Evolutionary conservation across 2,797 vertebrate species (phyloP).

Genomic region (Sebastes vulpes): DNA sequence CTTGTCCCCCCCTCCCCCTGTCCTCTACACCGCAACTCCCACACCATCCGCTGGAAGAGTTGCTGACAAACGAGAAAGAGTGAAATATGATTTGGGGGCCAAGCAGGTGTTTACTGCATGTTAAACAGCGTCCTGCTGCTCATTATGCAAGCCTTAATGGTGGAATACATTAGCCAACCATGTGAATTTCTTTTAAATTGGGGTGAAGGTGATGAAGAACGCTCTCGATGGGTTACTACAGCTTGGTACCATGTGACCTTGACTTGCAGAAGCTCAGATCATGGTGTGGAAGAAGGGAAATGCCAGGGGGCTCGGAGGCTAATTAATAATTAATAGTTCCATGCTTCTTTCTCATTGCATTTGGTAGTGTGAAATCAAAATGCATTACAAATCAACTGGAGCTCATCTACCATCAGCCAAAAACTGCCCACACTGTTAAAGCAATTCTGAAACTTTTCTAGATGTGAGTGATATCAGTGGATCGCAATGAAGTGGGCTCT

Average conservation of each 20-base stretch:
- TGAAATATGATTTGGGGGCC: slow-evolving; percentile 62
- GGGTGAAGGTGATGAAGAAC: slow-evolving; percentile 25
- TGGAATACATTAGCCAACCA: slow-evolving; percentile 55
- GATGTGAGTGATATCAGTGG: not conserved
- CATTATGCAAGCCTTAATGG: slow-evolving; percentile 66
- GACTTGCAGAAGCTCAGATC: slow-evolving; percentile 36
- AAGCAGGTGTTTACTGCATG: slow-evolving; percentile 74
- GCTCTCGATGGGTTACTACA: not conserved
- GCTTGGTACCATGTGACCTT: slow-evolving; percentile 55
- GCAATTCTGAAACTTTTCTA: not conserved
- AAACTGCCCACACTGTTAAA: slow-evolving; percentile 12
- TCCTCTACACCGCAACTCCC: slow-evolving; percentile 32
- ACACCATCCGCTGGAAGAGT: slow-evolving; percentile 25
- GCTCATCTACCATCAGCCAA: not conserved
- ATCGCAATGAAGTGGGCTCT: not conserved
- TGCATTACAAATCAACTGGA: slow-evolving; percentile 40
- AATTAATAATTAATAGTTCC: slow-evolving; percentile 61
- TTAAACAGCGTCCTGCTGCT: slow-evolving; percentile 68
- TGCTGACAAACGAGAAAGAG: slow-evolving; percentile 58
- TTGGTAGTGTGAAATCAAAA: slow-evolving; percentile 55
- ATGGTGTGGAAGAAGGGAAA: slow-evolving; percentile 33
- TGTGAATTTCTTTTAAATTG: slow-evolving; percentile 49
- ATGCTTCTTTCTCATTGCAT: slow-evolving; percentile 42
- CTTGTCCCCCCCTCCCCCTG: not conserved
- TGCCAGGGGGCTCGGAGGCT: slow-evolving; percentile 44